phyloP scores from a whole-genome alignment of 2,797 vertebrate species.

The Onychomys leucogaster region DNA sequence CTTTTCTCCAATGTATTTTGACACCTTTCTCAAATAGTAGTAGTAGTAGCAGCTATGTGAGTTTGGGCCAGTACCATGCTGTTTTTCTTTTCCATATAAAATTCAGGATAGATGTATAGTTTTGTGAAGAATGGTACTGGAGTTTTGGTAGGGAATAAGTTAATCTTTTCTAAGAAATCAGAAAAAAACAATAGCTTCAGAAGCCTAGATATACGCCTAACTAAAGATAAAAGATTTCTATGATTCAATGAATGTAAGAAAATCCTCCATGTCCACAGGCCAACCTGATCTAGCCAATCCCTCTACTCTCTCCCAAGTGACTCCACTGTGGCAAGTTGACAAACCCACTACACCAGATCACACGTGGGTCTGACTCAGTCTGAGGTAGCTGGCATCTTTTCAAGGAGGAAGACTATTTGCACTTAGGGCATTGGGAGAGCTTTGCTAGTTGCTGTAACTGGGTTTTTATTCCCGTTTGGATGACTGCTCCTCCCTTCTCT shows the following conservation, averaged over 20 bases:
- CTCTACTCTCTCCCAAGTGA: not conserved
- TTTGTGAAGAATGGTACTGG: not conserved
- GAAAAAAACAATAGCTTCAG: not conserved
- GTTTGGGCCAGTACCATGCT: not conserved
- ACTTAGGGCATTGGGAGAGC: not conserved
- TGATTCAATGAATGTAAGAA: not conserved
- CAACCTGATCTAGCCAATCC: not conserved
- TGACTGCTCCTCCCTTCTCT: not conserved
- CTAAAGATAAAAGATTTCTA: not conserved
- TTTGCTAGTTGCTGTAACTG: not conserved
- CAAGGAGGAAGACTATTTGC: not conserved
- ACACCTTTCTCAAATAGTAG: not conserved
- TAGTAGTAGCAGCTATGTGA: not conserved
- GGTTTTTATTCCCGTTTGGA: not conserved
- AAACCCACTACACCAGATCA: not conserved
- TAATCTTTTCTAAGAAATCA: not conserved
- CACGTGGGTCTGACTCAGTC: too few relatives aligned
- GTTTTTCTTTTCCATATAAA: not conserved
- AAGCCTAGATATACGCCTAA: not conserved
- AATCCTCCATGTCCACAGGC: not conserved
- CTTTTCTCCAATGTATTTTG: not conserved
- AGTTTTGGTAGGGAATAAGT: not conserved
- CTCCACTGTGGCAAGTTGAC: not conserved
- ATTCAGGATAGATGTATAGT: not conserved
- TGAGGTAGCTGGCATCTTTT: too few relatives aligned